Evolutionary conservation across 2,888 invertebrate genomes (phyloP).

Genomic region (Synanthedon tipuliformis): DNA sequence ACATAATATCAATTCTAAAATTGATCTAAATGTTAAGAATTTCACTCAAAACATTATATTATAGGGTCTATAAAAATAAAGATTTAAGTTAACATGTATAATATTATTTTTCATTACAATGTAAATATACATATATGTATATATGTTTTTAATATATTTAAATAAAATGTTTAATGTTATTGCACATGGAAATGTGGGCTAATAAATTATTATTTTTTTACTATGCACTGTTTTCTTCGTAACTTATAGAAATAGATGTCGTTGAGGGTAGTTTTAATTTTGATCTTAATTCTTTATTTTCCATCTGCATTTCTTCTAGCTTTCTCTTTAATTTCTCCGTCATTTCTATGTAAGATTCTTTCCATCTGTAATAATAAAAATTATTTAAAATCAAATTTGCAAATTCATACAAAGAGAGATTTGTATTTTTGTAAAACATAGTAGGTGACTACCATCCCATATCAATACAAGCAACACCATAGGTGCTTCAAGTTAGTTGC

Average conservation of each 20-base stretch:
- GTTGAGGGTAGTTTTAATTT: slow-evolving; percentile 30
- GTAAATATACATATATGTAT: background rate
- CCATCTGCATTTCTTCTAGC: slow-evolving; percentile 64
- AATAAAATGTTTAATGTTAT: slow-evolving; percentile 16
- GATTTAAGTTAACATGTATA: too few relatives aligned
- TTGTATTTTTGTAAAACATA: too few relatives aligned
- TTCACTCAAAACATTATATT: too few relatives aligned
- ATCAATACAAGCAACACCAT: too few relatives aligned
- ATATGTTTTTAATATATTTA: background rate
- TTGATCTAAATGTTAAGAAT: too few relatives aligned
- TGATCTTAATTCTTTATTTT: slow-evolving; percentile 62
- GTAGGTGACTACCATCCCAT: too few relatives aligned
- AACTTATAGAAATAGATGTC: slow-evolving; percentile 21
- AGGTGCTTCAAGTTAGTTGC: too few relatives aligned
- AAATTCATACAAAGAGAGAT: too few relatives aligned
- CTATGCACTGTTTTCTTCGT: slow-evolving; percentile 27
- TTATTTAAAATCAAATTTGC: background rate
- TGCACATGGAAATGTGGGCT: slow-evolving; percentile 24
- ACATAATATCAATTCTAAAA: too few relatives aligned
- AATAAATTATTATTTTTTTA: slow-evolving; percentile 11
- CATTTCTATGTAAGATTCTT: slow-evolving; percentile 72
- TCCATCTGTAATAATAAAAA: slow-evolving; percentile 66
- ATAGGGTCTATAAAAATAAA: too few relatives aligned
- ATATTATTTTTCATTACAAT: background rate
- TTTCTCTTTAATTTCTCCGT: slow-evolving; percentile 72